Conservation (phyloP, 2,888 invertebrate species). For the Ferrisia virgata region DNA sequence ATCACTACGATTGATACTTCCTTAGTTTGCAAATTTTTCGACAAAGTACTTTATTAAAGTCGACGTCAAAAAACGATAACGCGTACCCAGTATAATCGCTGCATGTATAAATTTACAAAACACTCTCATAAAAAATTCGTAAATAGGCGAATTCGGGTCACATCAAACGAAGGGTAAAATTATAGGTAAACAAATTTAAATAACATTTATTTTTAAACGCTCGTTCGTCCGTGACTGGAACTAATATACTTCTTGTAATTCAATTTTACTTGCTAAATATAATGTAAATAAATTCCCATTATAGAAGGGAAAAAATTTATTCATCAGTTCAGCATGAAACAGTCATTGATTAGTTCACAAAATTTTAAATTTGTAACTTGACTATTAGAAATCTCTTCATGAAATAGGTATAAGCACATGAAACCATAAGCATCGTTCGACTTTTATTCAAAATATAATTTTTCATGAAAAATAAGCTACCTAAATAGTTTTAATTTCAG, state of each 20-base stretch:
- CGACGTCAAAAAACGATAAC: not conserved
- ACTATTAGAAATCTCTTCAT: too few species aligned
- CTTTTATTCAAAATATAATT: too few species aligned
- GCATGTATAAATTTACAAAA: not conserved
- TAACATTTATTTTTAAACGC: not conserved
- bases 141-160: constrained; percentile 4
- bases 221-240: not conserved
- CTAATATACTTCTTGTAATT: not conserved
- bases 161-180: not conserved
- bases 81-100: not conserved
- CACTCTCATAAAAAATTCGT: not conserved
- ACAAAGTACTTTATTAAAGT: not conserved
- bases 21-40: not conserved
- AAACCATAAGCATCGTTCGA: too few species aligned
- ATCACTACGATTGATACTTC: not conserved
- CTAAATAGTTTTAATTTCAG: too few species aligned
- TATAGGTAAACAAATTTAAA: constrained; percentile 16
- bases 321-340: too few species aligned
- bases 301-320: too few species aligned
- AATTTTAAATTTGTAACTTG: too few species aligned
- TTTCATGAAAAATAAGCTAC: too few species aligned
- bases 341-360: too few species aligned
- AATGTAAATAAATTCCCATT: too few species aligned
- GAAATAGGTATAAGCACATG: too few species aligned
- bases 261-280: not conserved